A percentile compares a stretch with the other conserved stretches of the same genome.
These are phyloP conservation scores for Erynnis tages DNA, from an alignment of 2,888 invertebrate genomes.

Conservation along the genomic window DNA sequence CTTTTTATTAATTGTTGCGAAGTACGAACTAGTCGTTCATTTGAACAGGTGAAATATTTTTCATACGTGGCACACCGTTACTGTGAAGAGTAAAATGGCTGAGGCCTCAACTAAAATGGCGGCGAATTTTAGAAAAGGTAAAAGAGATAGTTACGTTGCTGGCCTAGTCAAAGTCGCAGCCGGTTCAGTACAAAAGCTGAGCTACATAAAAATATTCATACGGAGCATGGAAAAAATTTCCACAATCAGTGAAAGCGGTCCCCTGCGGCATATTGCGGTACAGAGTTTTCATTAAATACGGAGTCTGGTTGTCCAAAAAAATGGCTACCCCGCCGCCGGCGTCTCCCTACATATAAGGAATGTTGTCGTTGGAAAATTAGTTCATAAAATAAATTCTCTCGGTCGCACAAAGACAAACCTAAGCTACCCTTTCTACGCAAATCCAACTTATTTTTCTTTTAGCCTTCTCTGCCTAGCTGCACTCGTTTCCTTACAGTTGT, in stretches of 20 bases:
- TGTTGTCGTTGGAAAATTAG: constrained; percentile 76
- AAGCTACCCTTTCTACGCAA: constrained; percentile 44
- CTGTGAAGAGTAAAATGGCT: constrained; percentile 9
- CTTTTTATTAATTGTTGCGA: constrained; percentile 12
- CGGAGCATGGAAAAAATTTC: constrained; percentile 62
- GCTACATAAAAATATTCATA: constrained; percentile 63
- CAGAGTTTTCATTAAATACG: constrained; percentile 78
- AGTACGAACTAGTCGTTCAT: constrained; percentile 14
- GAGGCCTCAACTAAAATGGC: constrained; percentile 6
- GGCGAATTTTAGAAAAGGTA: constrained; percentile 11
- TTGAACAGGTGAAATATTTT: constrained; percentile 22
- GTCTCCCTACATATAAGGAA: constrained; percentile 64
- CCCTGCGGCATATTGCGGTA: constrained; percentile 72
- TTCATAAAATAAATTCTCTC: constrained; percentile 70
- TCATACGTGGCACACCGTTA: constrained; percentile 14
- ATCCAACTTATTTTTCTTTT: constrained; percentile 33
- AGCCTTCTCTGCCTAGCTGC: constrained; percentile 36
- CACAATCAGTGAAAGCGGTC: constrained; percentile 73
- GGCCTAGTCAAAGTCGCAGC: constrained; percentile 20
- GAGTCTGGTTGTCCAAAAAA: constrained; percentile 52
- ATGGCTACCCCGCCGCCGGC: constrained; percentile 65
- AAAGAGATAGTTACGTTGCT: constrained; percentile 19
- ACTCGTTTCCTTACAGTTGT: constrained; percentile 26
- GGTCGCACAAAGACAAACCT: constrained; percentile 44
- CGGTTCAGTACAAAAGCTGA: constrained; percentile 22